Evolutionary conservation across 2,113 vertebrate species (phyloP), one percentile per base, ranked within the genome.

Genomic region (Cepphus grylle): DNA sequence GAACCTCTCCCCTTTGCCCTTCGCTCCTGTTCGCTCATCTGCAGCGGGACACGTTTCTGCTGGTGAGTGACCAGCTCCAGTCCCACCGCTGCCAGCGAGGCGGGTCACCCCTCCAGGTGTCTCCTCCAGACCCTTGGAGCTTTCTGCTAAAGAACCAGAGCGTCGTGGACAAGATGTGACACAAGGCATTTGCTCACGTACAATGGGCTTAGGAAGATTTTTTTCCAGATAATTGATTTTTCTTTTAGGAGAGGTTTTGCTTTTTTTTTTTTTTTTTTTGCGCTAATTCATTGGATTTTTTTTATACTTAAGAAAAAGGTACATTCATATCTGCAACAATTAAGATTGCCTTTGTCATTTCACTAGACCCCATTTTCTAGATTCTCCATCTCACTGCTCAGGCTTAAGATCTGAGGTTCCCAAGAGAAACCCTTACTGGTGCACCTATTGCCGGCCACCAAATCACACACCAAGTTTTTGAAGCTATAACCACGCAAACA

Each of bases 361-460:
- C 15, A 1, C 13, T 1, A 15, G 25, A 7, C 2, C 62, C 26
- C 12, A 0, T 15, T 38, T 30, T 5, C n/a, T 20, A 3, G 2
- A 9, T 16, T 49, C 18, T 59, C 36, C 13, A 29, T 2, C 21
- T 32, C 2, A 1, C 17, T 52, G 6, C 50, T 56, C 7, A 0
- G 13, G 81, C 47, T 36, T 19, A 30, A 58, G 40, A 34, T 20
- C 45, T 50, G 9, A 6, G 16, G 32, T 21, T 61, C 61, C 4
- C 27, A 12, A n/a, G 25, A 38, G 58, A 71, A 61, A 8, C 59
- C n/a, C 50, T 6, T 2, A 1, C 0, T 4, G 26, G 0, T 36
- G 29, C 21, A 8, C 10, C 38, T 16, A 2, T 4, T 15, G 76
- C 45, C 25, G 47, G 70, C 8, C 73, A 30, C 1, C 71, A 66